phyloP scores from a whole-genome alignment of 2,797 vertebrate species.

The Peromyscus nudipes region DNA sequence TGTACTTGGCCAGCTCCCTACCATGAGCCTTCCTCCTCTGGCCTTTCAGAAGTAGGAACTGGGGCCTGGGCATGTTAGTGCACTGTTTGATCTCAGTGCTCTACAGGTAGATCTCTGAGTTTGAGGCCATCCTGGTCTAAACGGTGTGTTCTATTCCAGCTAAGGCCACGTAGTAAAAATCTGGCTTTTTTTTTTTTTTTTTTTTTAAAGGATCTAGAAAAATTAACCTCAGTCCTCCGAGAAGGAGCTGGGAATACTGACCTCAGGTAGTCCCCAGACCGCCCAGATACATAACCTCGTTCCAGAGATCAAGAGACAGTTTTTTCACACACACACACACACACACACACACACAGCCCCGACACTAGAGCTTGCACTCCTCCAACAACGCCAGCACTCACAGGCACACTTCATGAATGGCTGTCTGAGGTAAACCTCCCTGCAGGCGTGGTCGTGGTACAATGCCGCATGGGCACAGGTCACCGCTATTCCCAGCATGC shows the following conservation, averaged over 20 bases:
- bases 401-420: background rate
- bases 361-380: background rate
- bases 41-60: background rate
- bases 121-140: background rate
- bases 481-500: background rate
- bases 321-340: background rate
- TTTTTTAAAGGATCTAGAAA: background rate
- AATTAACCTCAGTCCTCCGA: background rate
- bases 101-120: background rate
- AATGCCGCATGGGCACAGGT: background rate
- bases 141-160: background rate
- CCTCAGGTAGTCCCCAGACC: background rate
- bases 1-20: too few relatives aligned
- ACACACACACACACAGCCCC: too few relatives aligned
- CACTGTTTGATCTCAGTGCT: background rate
- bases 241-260: background rate
- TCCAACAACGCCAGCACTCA: background rate
- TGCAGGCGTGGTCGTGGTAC: background rate
- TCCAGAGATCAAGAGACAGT: background rate
- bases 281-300: background rate
- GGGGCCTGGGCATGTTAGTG: background rate
- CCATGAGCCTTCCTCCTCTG: fast-evolving
- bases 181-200: background rate
- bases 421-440: background rate
- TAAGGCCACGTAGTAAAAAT: background rate